Evolutionary conservation across 2,888 invertebrate genomes (phyloP), one percentile per base, ranked within the genome.

Genomic region (Drosophila mayaguana): DNA sequence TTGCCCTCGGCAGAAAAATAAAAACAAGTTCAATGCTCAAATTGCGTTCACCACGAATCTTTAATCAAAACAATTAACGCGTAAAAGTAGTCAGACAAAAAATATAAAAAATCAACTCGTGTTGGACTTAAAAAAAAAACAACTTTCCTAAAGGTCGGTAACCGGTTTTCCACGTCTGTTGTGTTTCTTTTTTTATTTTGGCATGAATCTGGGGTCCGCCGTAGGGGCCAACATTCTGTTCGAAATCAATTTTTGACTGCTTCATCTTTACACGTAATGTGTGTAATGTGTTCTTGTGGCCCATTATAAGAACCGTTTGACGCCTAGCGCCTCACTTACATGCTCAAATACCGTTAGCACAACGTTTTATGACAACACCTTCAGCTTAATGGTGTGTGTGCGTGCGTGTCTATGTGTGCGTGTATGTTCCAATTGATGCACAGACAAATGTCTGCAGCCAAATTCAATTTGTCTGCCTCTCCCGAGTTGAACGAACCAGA

Each of bases 101-200:
- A 48, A 55, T 43, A 57, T 25, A 60, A 46, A 57, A 59, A 69
- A 60, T 46, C 50, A 48, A 61, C 51, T 67, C 40, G 59, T 54
- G 62, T 57, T 68, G 46, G 50, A 18, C 36, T 22, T 55, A 14
- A 22, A 16, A 45, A 20, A 68, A 61, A 78, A 81, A 74, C 83
- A 84, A 84, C 83, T 84, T 84, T 84, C 83, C 84, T 87, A 76
- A 88, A 84, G 89, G 84, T 88, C 89, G 83, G 79, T 87, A 84
- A 84, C 84, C 84, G 84, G 84, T 84, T 84, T 79, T 57, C 51
- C 61, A 50, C 51, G 18, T 53, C 7, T 2, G 20, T 51, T 75
- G 48, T 20, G 32, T 51, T 65, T 76, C 64, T 74, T 16, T 61
- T 73, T 28, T 40, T 51, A 45, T 72, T 75, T 79, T 75, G 75